Evolutionary conservation across 2,113 vertebrate genomes (phyloP).

Genomic region (Tragelaphus scriptus): DNA sequence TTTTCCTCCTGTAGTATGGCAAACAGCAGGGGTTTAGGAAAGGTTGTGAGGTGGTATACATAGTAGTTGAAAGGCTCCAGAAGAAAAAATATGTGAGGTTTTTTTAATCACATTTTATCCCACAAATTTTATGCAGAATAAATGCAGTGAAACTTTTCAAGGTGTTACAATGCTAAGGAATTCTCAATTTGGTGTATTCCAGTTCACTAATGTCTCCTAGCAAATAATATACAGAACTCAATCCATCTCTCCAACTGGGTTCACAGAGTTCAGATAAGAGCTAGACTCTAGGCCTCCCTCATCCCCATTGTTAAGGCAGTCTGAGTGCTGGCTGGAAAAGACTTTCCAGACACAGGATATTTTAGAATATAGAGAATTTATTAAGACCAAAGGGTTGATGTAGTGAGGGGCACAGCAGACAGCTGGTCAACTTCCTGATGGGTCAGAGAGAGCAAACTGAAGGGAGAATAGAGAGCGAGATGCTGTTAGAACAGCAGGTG

Average conservation of each 20-base stretch:
- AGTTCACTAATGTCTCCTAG: not conserved
- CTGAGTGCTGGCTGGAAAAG: not conserved
- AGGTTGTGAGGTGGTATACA: accelerated
- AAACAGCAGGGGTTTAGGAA: not conserved
- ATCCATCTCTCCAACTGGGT: not conserved
- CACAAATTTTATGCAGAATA: not conserved
- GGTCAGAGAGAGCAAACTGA: not conserved
- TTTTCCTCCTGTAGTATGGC: not conserved
- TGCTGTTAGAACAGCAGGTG: not conserved
- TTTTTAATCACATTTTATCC: not conserved
- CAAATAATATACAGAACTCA: not conserved
- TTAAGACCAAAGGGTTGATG: not conserved
- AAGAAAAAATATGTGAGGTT: not conserved
- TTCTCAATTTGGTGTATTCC: not conserved
- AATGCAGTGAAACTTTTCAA: not conserved
- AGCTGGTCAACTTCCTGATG: not conserved
- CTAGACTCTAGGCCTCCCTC: not conserved
- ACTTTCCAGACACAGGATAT: not conserved
- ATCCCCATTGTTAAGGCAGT: not conserved
- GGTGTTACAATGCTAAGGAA: not conserved
- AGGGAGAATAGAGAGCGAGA: not conserved
- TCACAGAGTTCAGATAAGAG: not conserved
- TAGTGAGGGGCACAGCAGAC: not conserved
- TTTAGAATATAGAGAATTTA: not conserved
- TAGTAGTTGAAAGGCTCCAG: not conserved